These are phyloP conservation scores for Eupithecia exiguata DNA, from an alignment of 2,888 invertebrate species.

Conservation along the genomic window DNA sequence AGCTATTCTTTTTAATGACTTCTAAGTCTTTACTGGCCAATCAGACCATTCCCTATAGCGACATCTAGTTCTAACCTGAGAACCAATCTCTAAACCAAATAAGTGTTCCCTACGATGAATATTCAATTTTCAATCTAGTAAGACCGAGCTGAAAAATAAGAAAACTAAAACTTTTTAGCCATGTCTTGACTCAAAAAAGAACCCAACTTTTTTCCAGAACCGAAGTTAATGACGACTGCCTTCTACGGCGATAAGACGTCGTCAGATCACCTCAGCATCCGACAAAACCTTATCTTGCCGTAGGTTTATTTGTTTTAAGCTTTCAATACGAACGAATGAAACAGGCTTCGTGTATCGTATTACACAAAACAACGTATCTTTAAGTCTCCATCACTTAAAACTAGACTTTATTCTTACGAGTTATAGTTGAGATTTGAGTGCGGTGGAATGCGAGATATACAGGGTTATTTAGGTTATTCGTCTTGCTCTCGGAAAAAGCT, in stretches of 20 bases:
- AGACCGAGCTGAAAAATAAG: slow-evolving; percentile 5
- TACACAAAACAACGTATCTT: slow-evolving; percentile 54
- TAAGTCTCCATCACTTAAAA: slow-evolving; percentile 21
- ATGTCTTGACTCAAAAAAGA: slow-evolving; percentile 15
- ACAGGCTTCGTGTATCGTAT: slow-evolving; percentile 68
- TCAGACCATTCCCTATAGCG: background rate
- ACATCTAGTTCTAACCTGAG: background rate
- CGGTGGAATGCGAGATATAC: slow-evolving; percentile 51
- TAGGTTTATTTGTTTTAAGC: slow-evolving; percentile 83
- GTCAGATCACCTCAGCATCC: slow-evolving; percentile 71
- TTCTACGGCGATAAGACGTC: slow-evolving; percentile 56
- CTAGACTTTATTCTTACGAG: fast-evolving
- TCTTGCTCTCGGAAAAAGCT: slow-evolving; percentile 78
- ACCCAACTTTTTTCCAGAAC: slow-evolving; percentile 43
- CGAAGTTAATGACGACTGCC: slow-evolving; percentile 42
- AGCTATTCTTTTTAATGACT: too few species aligned
- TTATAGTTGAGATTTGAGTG: slow-evolving; percentile 48
- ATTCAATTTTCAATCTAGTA: background rate
- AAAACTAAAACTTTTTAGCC: slow-evolving; percentile 13
- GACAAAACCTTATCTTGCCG: slow-evolving; percentile 76
- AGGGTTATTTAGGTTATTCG: slow-evolving; percentile 54
- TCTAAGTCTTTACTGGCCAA: background rate
- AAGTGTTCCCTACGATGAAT: background rate
- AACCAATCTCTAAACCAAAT: background rate
- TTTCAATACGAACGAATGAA: slow-evolving; percentile 80